Conservation (phyloP, 2,113 vertebrate genomes). For the Ceyx melanurus region DNA sequence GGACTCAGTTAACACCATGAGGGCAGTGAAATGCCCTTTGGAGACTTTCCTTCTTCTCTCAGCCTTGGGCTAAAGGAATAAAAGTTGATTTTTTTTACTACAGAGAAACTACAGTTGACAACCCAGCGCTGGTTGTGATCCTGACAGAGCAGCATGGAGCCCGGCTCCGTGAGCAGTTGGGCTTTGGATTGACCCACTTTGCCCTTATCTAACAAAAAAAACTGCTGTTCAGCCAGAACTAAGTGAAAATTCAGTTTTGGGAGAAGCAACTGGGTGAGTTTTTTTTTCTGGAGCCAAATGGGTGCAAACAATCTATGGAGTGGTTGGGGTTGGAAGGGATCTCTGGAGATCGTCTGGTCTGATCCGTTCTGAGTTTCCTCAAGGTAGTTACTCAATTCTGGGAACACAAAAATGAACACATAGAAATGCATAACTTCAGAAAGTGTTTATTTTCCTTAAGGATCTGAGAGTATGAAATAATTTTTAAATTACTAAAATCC, state of each 20-base stretch:
- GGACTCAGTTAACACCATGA: conserved; percentile 6
- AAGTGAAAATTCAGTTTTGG: background rate
- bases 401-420: background rate
- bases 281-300: background rate
- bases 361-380: background rate
- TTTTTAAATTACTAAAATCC: background rate
- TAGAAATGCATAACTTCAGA: background rate
- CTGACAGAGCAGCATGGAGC: background rate
- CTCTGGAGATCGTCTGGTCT: too few species aligned
- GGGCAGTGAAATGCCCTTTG: conserved; percentile 17
- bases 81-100: background rate
- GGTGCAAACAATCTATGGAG: background rate
- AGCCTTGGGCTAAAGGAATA: background rate
- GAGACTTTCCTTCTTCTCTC: background rate
- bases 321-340: background rate
- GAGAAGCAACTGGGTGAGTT: background rate
- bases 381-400: background rate
- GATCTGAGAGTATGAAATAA: too few species aligned
- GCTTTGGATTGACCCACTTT: conserved; percentile 12
- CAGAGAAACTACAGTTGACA: background rate
- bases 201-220: background rate
- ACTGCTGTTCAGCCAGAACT: background rate
- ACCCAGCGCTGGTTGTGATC: background rate
- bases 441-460: too few species aligned
- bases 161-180: background rate